Evolutionary conservation across 2,797 vertebrate genomes (phyloP).

Genomic region (Graptemys geographica): DNA sequence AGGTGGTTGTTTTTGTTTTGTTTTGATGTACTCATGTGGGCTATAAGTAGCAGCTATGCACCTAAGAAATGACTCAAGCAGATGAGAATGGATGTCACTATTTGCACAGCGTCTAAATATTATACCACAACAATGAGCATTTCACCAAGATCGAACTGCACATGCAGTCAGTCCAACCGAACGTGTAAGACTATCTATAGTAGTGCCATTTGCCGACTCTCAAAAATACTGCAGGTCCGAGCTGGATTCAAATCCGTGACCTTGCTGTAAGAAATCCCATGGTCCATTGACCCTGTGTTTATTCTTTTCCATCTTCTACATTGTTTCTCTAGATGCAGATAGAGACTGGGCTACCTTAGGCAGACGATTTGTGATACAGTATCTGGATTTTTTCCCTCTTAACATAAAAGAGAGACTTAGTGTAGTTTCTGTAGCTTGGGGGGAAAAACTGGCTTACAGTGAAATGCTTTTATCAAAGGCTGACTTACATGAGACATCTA

Average conservation of each 20-base stretch:
- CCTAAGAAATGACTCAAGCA: neutral
- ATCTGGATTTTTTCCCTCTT: neutral
- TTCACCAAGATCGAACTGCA: neutral
- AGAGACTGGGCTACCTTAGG: neutral
- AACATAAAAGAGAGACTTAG: neutral
- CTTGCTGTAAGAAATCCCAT: neutral
- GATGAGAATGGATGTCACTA: neutral
- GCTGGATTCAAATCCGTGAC: neutral
- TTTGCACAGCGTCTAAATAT: neutral
- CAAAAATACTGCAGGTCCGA: neutral
- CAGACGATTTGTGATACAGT: neutral
- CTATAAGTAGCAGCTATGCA: neutral
- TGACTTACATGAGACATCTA: neutral
- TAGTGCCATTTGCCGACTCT: neutral
- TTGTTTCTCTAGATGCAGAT: neutral
- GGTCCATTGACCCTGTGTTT: neutral
- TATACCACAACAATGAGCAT: neutral
- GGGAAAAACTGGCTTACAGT: neutral
- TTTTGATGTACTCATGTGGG: neutral
- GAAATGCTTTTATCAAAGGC: neutral
- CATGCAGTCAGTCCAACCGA: neutral
- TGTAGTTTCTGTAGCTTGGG: neutral
- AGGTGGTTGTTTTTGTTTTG: rapidly evolving
- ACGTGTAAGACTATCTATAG: neutral
- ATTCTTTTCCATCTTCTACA: neutral